These are phyloP conservation scores for Entelurus aequoreus DNA, from an alignment of 2,113 vertebrate genomes.

Conservation along the genomic window DNA sequence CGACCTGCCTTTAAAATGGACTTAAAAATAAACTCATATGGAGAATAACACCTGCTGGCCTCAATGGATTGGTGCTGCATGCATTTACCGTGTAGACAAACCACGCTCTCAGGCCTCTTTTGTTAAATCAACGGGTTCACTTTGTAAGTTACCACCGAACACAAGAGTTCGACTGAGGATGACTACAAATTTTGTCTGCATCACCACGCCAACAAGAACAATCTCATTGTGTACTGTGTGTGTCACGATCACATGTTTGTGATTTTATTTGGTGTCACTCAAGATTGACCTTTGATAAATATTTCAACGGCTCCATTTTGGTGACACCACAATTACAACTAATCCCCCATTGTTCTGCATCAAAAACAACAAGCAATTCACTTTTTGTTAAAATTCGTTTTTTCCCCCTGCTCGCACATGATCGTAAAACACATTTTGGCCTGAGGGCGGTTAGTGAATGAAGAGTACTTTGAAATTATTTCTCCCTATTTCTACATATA, in stretches of 20 bases:
- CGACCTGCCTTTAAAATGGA: not conserved
- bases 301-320: not conserved
- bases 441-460: too few relatives aligned
- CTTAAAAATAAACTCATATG: not conserved
- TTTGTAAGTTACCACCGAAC: not conserved
- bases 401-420: not conserved
- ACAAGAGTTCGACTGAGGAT: not conserved
- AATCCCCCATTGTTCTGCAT: too few relatives aligned
- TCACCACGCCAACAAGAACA: not conserved
- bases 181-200: not conserved
- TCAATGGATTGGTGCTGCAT: not conserved
- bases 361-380: too few relatives aligned
- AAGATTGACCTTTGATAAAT: not conserved
- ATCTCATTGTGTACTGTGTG: constrained; percentile 3
- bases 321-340: too few relatives aligned
- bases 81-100: not conserved
- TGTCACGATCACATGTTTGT: not conserved
- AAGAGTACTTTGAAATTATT: too few relatives aligned
- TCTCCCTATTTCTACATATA: too few relatives aligned
- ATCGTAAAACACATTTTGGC: not conserved
- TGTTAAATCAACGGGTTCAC: not conserved
- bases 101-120: not conserved
- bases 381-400: too few relatives aligned
- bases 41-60: not conserved
- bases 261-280: not conserved